Evolutionary conservation across 2,113 vertebrate genomes (phyloP).

Genomic region (Heterochromis multidens): DNA sequence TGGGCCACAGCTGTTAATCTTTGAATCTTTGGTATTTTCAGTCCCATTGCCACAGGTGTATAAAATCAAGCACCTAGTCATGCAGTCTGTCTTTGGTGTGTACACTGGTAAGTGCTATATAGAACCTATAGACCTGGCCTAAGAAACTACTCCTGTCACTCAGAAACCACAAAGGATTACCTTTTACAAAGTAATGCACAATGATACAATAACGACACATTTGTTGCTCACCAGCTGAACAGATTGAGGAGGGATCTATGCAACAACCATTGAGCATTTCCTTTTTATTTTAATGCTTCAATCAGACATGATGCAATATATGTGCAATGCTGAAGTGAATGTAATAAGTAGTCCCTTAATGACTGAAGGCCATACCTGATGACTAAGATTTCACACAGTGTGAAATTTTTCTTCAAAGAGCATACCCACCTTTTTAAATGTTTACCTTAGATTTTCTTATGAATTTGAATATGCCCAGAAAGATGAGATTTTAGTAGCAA

Average conservation of each 20-base stretch:
- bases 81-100: no score
- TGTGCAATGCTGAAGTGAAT: not conserved
- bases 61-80: not conserved
- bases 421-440: not conserved
- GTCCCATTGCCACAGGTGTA: not conserved
- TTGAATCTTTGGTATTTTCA: not conserved
- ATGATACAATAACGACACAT: not conserved
- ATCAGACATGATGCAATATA: conserved; percentile 43
- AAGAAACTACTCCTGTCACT: not conserved
- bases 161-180: not conserved
- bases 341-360: not conserved
- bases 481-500: not conserved
- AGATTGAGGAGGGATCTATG: not conserved
- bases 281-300: conserved; percentile 1
- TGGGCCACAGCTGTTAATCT: not conserved
- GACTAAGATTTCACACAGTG: not conserved
- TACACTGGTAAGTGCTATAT: not conserved
- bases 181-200: not conserved
- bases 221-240: not conserved
- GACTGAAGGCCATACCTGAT: not conserved
- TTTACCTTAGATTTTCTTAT: not conserved
- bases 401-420: not conserved
- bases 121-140: not conserved
- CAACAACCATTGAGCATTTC: not conserved
- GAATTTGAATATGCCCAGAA: not conserved